A percentile compares a stretch with the other conserved stretches of the same genome.
Conservation (phyloP, 2,797 vertebrate species). For the Hapalemur alaotrensis region DNA sequence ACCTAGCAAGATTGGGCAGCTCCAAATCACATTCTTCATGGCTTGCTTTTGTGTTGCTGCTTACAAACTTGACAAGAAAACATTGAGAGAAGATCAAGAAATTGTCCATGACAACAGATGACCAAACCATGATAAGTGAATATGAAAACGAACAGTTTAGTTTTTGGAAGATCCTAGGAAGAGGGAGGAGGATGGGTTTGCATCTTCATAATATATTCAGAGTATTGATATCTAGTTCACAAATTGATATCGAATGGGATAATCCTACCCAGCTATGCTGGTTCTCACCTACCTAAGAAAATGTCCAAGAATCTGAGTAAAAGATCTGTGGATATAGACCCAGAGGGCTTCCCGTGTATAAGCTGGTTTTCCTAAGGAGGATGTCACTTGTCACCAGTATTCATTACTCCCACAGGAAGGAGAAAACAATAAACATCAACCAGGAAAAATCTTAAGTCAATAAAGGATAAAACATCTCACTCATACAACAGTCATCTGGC, state of each 20-base stretch:
- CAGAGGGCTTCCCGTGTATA: background rate
- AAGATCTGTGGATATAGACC: background rate
- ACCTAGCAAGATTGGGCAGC: background rate
- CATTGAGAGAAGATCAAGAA: background rate
- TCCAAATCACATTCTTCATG: background rate
- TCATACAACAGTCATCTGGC: background rate
- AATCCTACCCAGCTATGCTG: background rate
- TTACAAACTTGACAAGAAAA: slow-evolving; percentile 19
- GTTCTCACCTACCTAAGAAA: background rate
- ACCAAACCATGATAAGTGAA: background rate
- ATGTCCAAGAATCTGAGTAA: background rate
- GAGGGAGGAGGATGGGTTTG: background rate
- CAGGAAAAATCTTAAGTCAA: background rate
- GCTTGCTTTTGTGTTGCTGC: background rate
- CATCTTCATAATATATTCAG: background rate
- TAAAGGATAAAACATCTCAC: background rate
- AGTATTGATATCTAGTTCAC: background rate
- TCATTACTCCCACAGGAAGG: background rate
- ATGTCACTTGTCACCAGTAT: background rate
- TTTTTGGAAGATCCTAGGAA: background rate
- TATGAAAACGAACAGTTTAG: slow-evolving; percentile 10
- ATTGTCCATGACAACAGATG: background rate
- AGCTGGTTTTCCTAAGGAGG: background rate
- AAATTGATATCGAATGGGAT: background rate
- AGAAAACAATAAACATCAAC: background rate